phyloP scores from a whole-genome alignment of 2,113 vertebrate species.

The Oncorhynchus gorbuscha region DNA sequence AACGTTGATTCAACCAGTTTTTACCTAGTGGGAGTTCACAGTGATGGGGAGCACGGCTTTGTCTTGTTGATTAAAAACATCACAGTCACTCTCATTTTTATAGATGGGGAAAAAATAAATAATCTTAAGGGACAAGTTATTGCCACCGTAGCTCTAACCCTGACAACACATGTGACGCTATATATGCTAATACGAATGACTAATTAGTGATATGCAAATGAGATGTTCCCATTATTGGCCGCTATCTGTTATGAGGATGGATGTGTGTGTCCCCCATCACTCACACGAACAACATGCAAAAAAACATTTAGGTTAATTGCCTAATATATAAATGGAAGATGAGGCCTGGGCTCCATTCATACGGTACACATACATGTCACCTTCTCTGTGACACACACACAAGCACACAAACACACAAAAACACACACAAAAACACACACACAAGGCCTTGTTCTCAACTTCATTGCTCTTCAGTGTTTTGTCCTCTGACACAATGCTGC shows the following conservation, averaged over 20 bases:
- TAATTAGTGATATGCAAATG: slow-evolving; percentile 81
- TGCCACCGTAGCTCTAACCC: slow-evolving; percentile 55
- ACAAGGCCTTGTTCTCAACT: slow-evolving; percentile 52
- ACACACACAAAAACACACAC: too few species aligned
- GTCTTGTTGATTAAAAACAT: slow-evolving; percentile 52
- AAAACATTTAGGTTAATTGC: slow-evolving; percentile 78
- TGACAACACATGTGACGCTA: slow-evolving; percentile 61
- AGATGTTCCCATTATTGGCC: slow-evolving; percentile 60
- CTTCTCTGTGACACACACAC: slow-evolving; percentile 14
- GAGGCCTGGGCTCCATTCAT: slow-evolving; percentile 12
- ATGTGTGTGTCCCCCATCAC: slow-evolving; percentile 27
- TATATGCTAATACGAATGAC: slow-evolving; percentile 74
- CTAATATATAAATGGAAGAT: slow-evolving; percentile 71
- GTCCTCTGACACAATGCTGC: slow-evolving; percentile 59
- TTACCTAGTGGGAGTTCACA: too few species aligned
- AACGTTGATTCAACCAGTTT: too few species aligned
- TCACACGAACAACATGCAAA: slow-evolving; percentile 48
- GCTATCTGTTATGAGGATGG: slow-evolving; percentile 69
- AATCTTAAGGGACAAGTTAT: slow-evolving; percentile 66
- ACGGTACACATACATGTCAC: too few species aligned
- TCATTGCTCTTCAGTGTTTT: slow-evolving; percentile 57
- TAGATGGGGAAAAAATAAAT: slow-evolving; percentile 52
- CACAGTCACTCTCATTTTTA: slow-evolving; percentile 55
- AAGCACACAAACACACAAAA: neutral
- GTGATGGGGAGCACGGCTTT: neutral